These are phyloP conservation scores for Serilophus lunatus DNA, from an alignment of 2,113 vertebrate species.

Conservation along the genomic window DNA sequence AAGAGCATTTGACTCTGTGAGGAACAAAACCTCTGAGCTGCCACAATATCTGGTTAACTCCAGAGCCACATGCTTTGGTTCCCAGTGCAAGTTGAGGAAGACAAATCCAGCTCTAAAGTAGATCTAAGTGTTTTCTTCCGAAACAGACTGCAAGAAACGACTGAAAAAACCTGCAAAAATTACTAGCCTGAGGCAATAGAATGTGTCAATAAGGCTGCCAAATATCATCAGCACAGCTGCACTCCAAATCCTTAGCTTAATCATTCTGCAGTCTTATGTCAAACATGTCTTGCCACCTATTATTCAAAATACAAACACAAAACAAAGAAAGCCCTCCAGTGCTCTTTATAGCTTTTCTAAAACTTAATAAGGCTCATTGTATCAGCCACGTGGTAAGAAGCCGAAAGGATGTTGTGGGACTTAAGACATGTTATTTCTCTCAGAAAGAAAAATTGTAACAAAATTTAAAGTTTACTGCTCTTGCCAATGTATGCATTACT, in stretches of 20 bases:
- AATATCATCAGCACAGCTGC: constrained; percentile 42
- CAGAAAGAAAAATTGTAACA: not conserved
- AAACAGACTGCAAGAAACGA: constrained; percentile 32
- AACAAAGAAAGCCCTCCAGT: constrained; percentile 18
- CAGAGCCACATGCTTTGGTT: not conserved
- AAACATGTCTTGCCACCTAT: constrained; percentile 54
- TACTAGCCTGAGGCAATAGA: constrained; percentile 36
- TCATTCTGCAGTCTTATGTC: constrained; percentile 30
- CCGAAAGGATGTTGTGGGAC: not conserved
- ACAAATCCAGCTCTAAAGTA: not conserved
- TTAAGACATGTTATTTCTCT: not conserved
- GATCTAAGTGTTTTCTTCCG: not conserved
- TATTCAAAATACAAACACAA: constrained; percentile 23
- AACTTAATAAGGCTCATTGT: not conserved
- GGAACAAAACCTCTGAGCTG: not conserved
- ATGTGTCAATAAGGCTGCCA: constrained; percentile 55
- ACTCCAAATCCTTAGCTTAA: constrained; percentile 32
- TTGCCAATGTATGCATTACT: not conserved
- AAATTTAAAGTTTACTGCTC: not conserved
- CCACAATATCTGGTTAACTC: not conserved
- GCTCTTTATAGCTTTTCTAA: constrained; percentile 31
- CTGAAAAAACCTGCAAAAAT: constrained; percentile 49
- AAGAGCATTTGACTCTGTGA: not conserved
- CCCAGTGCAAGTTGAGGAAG: not conserved
- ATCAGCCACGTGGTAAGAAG: not conserved